A percentile compares a stretch with the other conserved stretches of the same genome.
Evolutionary conservation across 2,888 invertebrate species (phyloP).

Genomic region (Morpho helenor): DNA sequence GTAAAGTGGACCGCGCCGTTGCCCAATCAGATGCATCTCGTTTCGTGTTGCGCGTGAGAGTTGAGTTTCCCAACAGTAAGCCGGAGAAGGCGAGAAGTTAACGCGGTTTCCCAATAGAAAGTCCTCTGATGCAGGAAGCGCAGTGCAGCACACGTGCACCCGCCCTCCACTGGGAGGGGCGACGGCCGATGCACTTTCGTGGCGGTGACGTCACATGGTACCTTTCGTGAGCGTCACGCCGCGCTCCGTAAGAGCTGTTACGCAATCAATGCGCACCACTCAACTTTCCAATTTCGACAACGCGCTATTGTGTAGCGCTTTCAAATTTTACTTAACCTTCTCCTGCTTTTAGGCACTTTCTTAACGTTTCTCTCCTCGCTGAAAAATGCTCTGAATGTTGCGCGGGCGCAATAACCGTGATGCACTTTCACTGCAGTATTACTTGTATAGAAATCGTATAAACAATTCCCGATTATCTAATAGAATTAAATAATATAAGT

Average conservation of each 20-base stretch:
- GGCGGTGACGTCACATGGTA: constrained; percentile 69
- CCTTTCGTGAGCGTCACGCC: constrained; percentile 74
- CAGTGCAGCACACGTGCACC: constrained; percentile 48
- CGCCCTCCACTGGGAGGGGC: constrained; percentile 42
- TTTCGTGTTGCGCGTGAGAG: constrained; percentile 60
- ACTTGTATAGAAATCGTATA: constrained; percentile 27
- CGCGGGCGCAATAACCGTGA: constrained; percentile 53
- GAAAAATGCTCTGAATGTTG: constrained; percentile 71
- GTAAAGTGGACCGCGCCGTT: constrained; percentile 50
- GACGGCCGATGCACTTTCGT: constrained; percentile 77
- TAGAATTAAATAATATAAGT: constrained; percentile 1
- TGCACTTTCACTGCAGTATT: constrained; percentile 71
- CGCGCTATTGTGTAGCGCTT: constrained; percentile 78
- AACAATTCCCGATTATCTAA: constrained; percentile 12
- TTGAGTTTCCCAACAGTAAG: constrained; percentile 64
- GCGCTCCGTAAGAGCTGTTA: constrained; percentile 72
- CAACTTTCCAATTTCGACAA: constrained; percentile 80
- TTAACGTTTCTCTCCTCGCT: constrained; percentile 67
- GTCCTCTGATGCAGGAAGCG: constrained; percentile 72
- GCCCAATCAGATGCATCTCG: constrained; percentile 72
- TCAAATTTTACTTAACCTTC: constrained; percentile 75
- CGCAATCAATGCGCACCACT: constrained; percentile 71
- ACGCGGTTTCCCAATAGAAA: constrained; percentile 74
- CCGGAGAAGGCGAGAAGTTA: constrained; percentile 49
- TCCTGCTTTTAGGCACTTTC: constrained; percentile 68